Base-by-base conservation (phyloP, 2,113 vertebrate genomes). In the Gadus chalcogrammus region DNA sequence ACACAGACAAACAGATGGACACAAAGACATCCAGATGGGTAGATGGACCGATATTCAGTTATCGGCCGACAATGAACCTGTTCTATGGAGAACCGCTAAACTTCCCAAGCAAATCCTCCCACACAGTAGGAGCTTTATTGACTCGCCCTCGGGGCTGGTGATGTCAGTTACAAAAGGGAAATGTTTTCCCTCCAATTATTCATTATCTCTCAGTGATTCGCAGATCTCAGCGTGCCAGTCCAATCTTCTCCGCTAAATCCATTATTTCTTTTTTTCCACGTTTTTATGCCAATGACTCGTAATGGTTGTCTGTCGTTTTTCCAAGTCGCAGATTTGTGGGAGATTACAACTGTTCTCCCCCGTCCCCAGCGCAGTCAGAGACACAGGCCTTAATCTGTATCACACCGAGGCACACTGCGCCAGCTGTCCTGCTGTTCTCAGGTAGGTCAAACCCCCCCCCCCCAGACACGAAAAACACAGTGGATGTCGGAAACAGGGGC, bases 261-360 rank as follows among this genome's bases (percentile, higher is more conserved):
- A 68, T 35, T 35, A 68, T 35, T 35, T 35, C 0, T 35, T 35
- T 35, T 35, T 7, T 7, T 7, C 60, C 18, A 60, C 42, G 67
- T 61, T 68, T 60, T 64, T 76, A 48, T 73, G 78, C 65, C 71
- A 42, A 78, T 77, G 67, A 60, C 22, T 70, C 74, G 75, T 77
- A 69, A 62, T 20, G 52, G 38, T 20, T 17, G 1, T 68, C 62
- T 79, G 31, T 35, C 31, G 31, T 35, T 35, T 35, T 61, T 68
- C 69, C 69, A 76, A 71, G 20, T 18, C 42, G n/a, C 24, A 62
- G 66, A 72, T 72, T 64, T 69, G 18, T 11, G 15, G 59, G 9
- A 61, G 60, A 74, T 16, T 65, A 48, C 28, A 55, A 27, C 79
- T 73, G 68, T 64, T 61, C 27, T 62, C 58, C 60, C 77, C 64